A percentile compares a stretch with the other conserved stretches of the same genome.
These are phyloP conservation scores for Corapipo altera DNA, from an alignment of 2,113 vertebrate species.

Conservation along the genomic window DNA sequence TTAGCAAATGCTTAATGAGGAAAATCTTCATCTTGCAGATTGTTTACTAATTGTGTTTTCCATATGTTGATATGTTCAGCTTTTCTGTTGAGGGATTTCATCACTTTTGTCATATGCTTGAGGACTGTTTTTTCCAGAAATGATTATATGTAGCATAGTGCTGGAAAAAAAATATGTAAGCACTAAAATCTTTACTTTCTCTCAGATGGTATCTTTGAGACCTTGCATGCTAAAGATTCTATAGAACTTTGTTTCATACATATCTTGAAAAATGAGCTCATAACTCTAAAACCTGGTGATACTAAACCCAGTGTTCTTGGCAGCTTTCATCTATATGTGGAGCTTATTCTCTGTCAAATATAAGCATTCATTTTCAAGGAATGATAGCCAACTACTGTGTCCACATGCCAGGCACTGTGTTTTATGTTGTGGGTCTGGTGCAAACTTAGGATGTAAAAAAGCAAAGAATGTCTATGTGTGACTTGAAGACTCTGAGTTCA, in stretches of 20 bases:
- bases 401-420: not conserved
- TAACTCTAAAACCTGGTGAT: not conserved
- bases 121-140: not conserved
- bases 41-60: conserved; percentile 9
- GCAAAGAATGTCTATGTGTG: too few relatives aligned
- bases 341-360: not conserved
- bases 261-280: not conserved
- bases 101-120: not conserved
- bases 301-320: not conserved
- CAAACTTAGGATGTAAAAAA: not conserved
- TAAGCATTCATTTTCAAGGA: not conserved
- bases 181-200: not conserved
- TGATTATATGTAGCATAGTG: not conserved
- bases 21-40: not conserved
- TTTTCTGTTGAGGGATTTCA: not conserved
- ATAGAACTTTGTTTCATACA: not conserved
- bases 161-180: not conserved
- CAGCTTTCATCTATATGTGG: not conserved
- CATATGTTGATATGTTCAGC: not conserved
- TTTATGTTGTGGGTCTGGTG: not conserved
- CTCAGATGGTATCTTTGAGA: not conserved
- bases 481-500: too few relatives aligned
- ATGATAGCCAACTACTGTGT: not conserved
- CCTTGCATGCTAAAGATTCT: not conserved
- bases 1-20: not conserved